Evolutionary conservation across 2,113 vertebrate genomes (phyloP).

Genomic region (Notiomystis cincta): DNA sequence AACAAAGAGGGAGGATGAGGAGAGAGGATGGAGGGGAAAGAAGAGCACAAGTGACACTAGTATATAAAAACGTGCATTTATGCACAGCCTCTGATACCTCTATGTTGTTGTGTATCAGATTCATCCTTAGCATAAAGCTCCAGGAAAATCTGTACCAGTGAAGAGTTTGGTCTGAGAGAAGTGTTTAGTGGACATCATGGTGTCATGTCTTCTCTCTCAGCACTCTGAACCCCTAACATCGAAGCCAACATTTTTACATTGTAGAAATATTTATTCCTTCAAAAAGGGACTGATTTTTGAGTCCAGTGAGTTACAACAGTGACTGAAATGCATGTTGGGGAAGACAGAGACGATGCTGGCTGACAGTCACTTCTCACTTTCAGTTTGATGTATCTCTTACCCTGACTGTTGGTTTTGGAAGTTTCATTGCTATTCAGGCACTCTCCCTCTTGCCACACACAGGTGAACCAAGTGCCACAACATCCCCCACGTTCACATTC

Average conservation of each 20-base stretch:
- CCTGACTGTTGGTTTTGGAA: background rate
- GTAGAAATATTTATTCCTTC: background rate
- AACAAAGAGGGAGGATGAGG: background rate
- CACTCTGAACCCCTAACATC: background rate
- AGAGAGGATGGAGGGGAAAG: background rate
- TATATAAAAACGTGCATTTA: background rate
- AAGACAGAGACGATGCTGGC: background rate
- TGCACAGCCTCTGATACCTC: background rate
- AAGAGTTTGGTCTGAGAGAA: background rate
- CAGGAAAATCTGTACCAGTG: background rate
- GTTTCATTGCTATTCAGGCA: background rate
- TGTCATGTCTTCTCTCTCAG: background rate
- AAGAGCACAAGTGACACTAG: background rate
- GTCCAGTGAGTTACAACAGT: background rate
- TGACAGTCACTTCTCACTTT: background rate
- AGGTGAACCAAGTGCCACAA: background rate
- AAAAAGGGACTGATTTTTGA: background rate
- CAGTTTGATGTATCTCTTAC: background rate
- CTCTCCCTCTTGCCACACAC: background rate
- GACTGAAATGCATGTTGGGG: background rate
- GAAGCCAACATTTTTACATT: background rate
- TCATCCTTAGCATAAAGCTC: background rate
- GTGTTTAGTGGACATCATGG: background rate
- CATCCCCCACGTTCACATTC: fast-evolving
- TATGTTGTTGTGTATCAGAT: background rate